These are phyloP conservation scores for Microtus oregoni DNA, from an alignment of 2,113 vertebrate species.

Conservation along the genomic window DNA sequence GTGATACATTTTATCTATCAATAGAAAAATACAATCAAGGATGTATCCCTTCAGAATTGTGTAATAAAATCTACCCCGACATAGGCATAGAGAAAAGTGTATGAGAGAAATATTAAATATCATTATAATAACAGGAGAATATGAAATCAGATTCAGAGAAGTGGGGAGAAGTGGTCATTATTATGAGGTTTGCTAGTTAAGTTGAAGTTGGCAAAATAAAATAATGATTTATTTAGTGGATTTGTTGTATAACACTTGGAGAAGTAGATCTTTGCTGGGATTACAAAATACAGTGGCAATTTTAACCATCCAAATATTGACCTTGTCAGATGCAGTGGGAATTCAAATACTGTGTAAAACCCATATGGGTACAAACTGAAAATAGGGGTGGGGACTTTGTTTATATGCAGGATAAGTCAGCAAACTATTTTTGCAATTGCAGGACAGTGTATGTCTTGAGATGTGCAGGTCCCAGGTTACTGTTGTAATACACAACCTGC, in stretches of 20 bases:
- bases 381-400: not conserved
- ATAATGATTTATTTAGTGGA: constrained; percentile 9
- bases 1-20: constrained; percentile 43
- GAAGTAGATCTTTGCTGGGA: not conserved
- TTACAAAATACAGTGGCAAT: not conserved
- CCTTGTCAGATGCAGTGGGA: not conserved
- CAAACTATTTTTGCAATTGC: not conserved
- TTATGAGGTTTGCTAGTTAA: constrained; percentile 1
- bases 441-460: not conserved
- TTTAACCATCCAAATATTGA: not conserved
- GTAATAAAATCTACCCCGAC: constrained; percentile 8
- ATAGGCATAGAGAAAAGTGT: not conserved
- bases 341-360: not conserved
- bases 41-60: constrained; percentile 24
- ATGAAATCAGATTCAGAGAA: not conserved
- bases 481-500: not conserved
- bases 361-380: not conserved
- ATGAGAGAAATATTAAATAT: not conserved
- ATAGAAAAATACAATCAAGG: constrained; percentile 19
- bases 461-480: not conserved
- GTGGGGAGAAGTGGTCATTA: not conserved
- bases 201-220: constrained; percentile 33
- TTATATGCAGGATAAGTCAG: not conserved
- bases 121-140: not conserved
- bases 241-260: not conserved